phyloP scores from a whole-genome alignment of 1,140 invertebrate species.

The Augochlora pura region DNA sequence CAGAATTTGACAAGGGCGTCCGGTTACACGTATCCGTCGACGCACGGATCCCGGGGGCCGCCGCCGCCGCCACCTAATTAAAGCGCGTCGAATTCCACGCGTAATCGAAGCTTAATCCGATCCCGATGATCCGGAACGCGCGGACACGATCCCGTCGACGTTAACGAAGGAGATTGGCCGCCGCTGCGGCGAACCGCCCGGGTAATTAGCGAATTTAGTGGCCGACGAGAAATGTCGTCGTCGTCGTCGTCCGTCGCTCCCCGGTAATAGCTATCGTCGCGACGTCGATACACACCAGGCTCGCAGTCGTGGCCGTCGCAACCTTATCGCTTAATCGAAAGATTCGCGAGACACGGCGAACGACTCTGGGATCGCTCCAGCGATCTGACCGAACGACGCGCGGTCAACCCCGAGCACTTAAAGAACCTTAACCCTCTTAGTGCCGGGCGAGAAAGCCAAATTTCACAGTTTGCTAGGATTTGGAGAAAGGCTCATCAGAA shows the following conservation, averaged over 20 bases:
- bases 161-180: neutral
- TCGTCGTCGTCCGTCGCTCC: no score
- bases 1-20: neutral
- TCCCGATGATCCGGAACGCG: neutral
- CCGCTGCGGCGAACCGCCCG: neutral
- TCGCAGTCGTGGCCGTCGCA: neutral
- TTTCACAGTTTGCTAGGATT: no score
- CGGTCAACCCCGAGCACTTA: no score
- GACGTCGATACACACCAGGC: neutral
- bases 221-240: neutral
- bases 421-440: no score
- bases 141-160: neutral
- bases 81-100: neutral
- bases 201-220: conserved; percentile 5
- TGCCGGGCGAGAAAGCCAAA: no score
- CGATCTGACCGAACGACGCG: no score
- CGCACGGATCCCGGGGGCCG: no score
- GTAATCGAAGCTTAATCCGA: neutral
- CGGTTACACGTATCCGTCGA: neutral
- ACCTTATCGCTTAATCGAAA: neutral
- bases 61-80: neutral
- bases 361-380: no score
- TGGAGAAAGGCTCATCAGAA: no score
- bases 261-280: neutral
- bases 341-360: neutral